Base-by-base conservation (phyloP, 2,888 invertebrate genomes). In the Sesia bembeciformis region DNA sequence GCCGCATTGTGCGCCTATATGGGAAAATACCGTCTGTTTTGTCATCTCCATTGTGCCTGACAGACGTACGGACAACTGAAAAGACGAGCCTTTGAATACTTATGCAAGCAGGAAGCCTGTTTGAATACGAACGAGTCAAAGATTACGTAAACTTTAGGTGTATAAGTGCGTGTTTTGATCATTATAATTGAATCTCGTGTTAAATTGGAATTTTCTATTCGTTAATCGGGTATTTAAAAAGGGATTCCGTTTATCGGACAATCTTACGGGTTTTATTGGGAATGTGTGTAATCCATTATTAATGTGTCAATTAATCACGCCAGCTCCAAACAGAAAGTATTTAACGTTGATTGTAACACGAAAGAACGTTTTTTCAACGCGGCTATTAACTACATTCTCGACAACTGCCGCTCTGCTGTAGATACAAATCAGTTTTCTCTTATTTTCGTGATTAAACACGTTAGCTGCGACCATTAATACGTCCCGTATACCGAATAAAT, bases 1-100 rank as follows among this genome's bases (percentile, higher is more conserved):
- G 80, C 64, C 57, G 65, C 71, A 84, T 85, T 87, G 86, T 87
- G 75, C 77, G 77, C 80, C 74, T 78, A 81, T 86, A 88, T 84
- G 83, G 83, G 85, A 84, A 87, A 84, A 86, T 81, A 86, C 84
- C 68, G 75, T 79, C 77, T 84, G 84, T 86, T 87, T 85, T 88
- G 87, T 87, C 84, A 79, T 78, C 72, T 63, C 78, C 70, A 86
- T 88, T 87, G 87, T 86, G 61, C 66, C 58, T 75, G 84, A 84
- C 83, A 78, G 84, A 87, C 82, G 67, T 83, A 86, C 74, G 70
- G 87, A 88, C 87, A 84, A 81, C 81, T 86, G 85, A 86, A 88
- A 86, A 85, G 87, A 83, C 81, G 50, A 71, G 70, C 61, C 74
- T 74, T 79, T 88, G 84, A 87, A 87, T 85, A 80, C 76, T 77